Base-by-base conservation (phyloP, 2,888 invertebrate species). In the Phaonia tiefii region DNA sequence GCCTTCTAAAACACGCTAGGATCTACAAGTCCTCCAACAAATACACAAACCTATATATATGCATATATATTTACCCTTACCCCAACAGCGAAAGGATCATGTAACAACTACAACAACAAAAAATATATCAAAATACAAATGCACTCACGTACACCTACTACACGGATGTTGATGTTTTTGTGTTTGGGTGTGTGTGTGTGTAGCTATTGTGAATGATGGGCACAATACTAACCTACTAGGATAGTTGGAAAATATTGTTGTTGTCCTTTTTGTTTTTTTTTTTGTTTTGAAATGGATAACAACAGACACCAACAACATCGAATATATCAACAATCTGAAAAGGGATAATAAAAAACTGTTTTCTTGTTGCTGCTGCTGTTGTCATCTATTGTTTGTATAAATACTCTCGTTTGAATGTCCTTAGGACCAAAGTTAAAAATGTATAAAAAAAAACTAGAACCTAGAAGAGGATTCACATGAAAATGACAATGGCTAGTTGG, bases 1-100 rank as follows among this genome's bases (percentile, higher is more conserved):
- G 78, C 69, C 69, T 78, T 72, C 26, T 37, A 63, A 63, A 63
- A 37, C 75, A 75, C 31, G 54, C 22, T 25, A n/a, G 42, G n/a
- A 42, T 42, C 13, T 39, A 22, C 42, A 42, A 17, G 31, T 2
- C n/a, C n/a, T n/a, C 37, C 51, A 37, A 69, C 25, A 22, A 11
- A 42, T n/a, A 22, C 44, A 25, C 65, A 13, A 22, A 17, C 22
- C 11, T 13, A 42, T 17, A 39, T 42, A 42, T 42, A 39, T 37
- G 13, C 65, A 44, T n/a, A 51, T 5, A 31, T 22, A 15, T 4
- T 15, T n/a, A n/a, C n/a, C n/a, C n/a, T n/a, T n/a, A n/a, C 7
- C 25, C n/a, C 49, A 13, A 31, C 4, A 15, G 20, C 63, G 46
- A 15, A 31, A 31, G 17, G 49, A 17, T 60, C 44, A 49, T 46